phyloP scores from a whole-genome alignment of 2,888 invertebrate genomes.

The Maniola hyperantus region DNA sequence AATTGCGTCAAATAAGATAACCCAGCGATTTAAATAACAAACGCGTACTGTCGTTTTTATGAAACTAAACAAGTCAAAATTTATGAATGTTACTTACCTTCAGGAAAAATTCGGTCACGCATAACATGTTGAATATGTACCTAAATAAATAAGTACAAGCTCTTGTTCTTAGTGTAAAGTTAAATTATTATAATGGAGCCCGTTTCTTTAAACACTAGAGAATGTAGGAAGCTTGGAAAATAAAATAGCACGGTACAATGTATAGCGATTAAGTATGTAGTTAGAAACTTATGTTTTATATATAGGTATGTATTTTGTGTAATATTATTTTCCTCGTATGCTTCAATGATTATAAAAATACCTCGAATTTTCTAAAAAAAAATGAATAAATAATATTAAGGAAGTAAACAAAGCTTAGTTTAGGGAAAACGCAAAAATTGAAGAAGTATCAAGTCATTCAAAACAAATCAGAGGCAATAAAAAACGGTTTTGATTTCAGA shows the following conservation, averaged over 20 bases:
- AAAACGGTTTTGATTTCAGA: constrained; percentile 37
- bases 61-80: constrained; percentile 10
- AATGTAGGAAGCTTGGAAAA: too few species aligned
- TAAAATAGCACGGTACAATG: too few species aligned
- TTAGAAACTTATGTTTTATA: too few species aligned
- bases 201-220: too few species aligned
- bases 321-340: too few species aligned
- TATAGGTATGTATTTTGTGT: too few species aligned
- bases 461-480: constrained; percentile 40
- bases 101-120: constrained; percentile 17
- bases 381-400: too few species aligned
- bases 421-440: background rate
- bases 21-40: background rate
- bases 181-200: too few species aligned
- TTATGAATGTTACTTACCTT: constrained; percentile 5
- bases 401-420: background rate
- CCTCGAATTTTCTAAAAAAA: too few species aligned
- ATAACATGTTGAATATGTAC: constrained; percentile 15
- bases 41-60: background rate
- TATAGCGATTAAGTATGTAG: too few species aligned
- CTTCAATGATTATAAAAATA: too few species aligned
- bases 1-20: background rate
- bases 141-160: constrained; percentile 1
- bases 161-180: background rate
- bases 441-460: constrained; percentile 5